Evolutionary conservation across 2,797 vertebrate species (phyloP).

Genomic region (Adrianichthys oophorus): DNA sequence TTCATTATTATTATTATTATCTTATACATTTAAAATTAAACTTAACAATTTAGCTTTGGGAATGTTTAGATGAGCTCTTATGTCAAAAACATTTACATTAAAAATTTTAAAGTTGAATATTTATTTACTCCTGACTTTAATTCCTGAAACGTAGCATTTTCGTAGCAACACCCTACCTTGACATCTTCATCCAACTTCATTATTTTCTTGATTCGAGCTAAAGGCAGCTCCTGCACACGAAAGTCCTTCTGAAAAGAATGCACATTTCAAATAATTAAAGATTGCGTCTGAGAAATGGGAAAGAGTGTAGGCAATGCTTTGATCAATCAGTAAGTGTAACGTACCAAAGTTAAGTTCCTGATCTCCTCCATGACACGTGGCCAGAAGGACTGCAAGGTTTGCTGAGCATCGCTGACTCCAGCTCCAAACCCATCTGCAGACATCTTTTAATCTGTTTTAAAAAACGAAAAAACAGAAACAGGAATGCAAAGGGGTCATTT

Average conservation of each 20-base stretch:
- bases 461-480: slow-evolving; percentile 9
- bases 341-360: slow-evolving; percentile 93
- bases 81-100: background rate
- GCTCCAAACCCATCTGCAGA: slow-evolving; percentile 90
- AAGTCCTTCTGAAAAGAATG: slow-evolving; percentile 93
- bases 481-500: slow-evolving; percentile 11
- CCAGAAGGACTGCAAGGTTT: slow-evolving; percentile 98
- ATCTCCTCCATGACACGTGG: slow-evolving; percentile 98
- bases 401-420: slow-evolving; percentile 92
- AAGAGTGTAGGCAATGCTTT: background rate
- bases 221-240: slow-evolving; percentile 94
- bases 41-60: no score
- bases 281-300: background rate
- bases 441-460: slow-evolving; percentile 81
- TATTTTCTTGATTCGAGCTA: slow-evolving; percentile 99
- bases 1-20: no score
- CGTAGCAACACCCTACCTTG: slow-evolving; percentile 79
- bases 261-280: slow-evolving; percentile 3
- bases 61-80: no score
- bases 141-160: background rate
- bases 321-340: slow-evolving; percentile 19
- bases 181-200: slow-evolving; percentile 99
- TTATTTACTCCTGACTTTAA: background rate
- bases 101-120: no score
- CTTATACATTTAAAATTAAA: no score